Base-by-base conservation (phyloP, 1,140 invertebrate genomes). In the Drosophila albomicans region DNA sequence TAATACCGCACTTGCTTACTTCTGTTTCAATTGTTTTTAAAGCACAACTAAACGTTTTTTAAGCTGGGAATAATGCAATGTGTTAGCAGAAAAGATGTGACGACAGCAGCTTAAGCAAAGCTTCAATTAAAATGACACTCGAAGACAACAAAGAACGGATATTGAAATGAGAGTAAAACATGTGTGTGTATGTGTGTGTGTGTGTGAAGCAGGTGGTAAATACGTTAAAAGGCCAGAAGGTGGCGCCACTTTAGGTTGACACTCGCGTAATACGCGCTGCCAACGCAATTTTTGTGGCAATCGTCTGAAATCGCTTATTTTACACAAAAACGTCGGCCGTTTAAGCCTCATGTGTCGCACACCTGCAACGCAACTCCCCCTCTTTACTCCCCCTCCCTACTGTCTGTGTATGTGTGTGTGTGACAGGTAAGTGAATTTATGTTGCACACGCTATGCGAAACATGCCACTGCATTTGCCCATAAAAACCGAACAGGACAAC, bases 361-460 rank as follows among this genome's bases (percentile, higher is more conserved):
- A 68, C 45, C 51, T 49, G 51, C 57, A 59, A 16, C 10, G 11
- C 15, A 25, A 25, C 25, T 76, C 30, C 38, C 38, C 11, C 38
- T 54, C n/a, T 32, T 32, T 8, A 1, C 6, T 32, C 30, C 7
- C 30, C 63, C 10, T 52, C 28, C 13, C 7, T 38, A 32, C 48
- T 66, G 46, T 28, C n/a, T 63, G 51, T 66, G 13, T 59, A 28
- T 54, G 48, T 61, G 49, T 73, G 67, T 86, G 82, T 76, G 75
- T 71, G 82, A 79, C 82, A 86, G 76, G 79, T 82, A 82, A 79
- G 76, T 82, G 79, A 86, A 86, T 86, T 86, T 86, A 86, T 86
- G 82, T 82, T 86, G 82, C 82, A 87, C 82, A 79, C 62, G 76
- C 61, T 79, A 87, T 87, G 82, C 79, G 82, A 86, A 86, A 86